Evolutionary conservation across 2,797 vertebrate genomes (phyloP), one percentile per base, ranked within the genome.

Genomic region (Chelonia mydas): DNA sequence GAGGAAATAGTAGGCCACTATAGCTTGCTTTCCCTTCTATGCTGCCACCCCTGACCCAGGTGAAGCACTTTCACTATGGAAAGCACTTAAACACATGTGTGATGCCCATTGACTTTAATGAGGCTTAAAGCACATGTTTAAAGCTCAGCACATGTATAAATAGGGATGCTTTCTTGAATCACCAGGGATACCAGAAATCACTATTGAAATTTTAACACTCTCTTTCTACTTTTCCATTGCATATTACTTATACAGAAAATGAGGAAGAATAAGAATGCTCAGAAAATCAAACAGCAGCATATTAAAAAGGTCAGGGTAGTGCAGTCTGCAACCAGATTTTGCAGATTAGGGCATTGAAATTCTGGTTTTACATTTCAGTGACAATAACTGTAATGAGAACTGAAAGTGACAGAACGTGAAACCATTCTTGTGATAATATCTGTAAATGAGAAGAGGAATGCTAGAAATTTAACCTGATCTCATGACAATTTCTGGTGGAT

Each of bases 311-410:
- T 93, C 72, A 85, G 85, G 51, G 27, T 5, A 37, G 13, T 86
- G 77, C 37, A 89, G 47, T 96, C 86, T 93, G 47, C 27, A 91
- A 93, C 51, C 5, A 2, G 50, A 27, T 55, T 88, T 94, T 92
- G 74, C 45, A 91, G 92, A 95, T 91, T 55, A 65, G 13, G 4
- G 2, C 76, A 93, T 95, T 97, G 77, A 33, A 94, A 88, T 95
- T 90, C 90, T 87, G 89, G 90, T 96, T 84, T 92, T 95, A 92
- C 5, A 23, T 89, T 95, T 91, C 83, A 92, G 28, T 90, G 59
- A 6, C 47, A 89, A 65, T 95, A 92, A 97, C 68, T 95, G 72
- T 81, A 97, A 96, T 91, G 87, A 96, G 90, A 93, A 86, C 84
- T 89, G 10, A 72, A 96, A 95, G 86, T 90, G 87, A 68, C 57